Evolutionary conservation across 2,113 vertebrate genomes (phyloP), one percentile per base, ranked within the genome.

Genomic region (Xenotilapia leptura): DNA sequence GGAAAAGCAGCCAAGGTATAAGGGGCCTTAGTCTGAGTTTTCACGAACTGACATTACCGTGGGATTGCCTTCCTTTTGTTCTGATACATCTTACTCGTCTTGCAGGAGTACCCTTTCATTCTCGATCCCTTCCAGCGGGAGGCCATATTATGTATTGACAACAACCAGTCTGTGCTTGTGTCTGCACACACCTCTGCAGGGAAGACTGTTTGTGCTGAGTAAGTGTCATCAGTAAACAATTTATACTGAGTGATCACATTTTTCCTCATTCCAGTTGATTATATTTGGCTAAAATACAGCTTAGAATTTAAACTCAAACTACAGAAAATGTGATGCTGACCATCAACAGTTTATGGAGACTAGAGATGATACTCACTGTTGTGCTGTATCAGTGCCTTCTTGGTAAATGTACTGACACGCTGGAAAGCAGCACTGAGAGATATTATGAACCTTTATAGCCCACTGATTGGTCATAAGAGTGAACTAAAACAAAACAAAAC

Each of bases 121-220:
- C 97, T 99, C 28, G 99, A 99, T 91, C 98, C 99, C 6, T 99
- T 99, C 91, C 99, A 99, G 94, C 97, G 98, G 51, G 98, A 99
- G 94, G 98, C 98, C 86, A 97, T 99, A 90, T 95, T 98, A 31
- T 99, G 99, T 89, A 97, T 99, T 6, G 98, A 99, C 95, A 99
- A 99, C 93, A 99, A 98, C 84, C 98, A 99, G 92, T 99, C 99
- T 53, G 99, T 99, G 26, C 96, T 99, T 31, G 99, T 99, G 49
- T 99, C 99, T 8, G 99, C 99, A 40, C 99, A 99, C 90, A 99
- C 99, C 6, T 99, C 99, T 82, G 98, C 99, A n/a, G 99, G 99
- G 56, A 99, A 99, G 96, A 99, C 99, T 4, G 99, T 99, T n/a
- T 99, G 98, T 89, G 99, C 99, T 15, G 99, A 99, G 98, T 99